Base-by-base conservation (phyloP, 2,797 vertebrate genomes). In the Falco columbarius region DNA sequence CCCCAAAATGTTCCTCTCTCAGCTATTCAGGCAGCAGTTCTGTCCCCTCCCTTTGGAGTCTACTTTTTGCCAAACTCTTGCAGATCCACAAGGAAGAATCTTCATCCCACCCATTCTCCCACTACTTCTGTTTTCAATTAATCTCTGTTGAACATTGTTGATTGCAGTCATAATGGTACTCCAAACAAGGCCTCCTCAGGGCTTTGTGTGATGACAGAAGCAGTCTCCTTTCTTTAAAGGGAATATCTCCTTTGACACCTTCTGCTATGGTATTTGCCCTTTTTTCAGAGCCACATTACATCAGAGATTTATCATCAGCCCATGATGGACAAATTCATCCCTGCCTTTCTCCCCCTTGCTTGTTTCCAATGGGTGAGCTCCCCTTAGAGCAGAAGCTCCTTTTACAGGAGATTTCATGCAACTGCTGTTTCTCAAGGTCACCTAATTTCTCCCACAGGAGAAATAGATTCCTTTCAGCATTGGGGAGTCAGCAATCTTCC, bases 371-470 rank as follows among this genome's bases (percentile, higher is more conserved):
- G n/a, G 27, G 34, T 74, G 75, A 76, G 81, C 52, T 83, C 65
- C 68, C 72, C 89, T 75, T 63, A 10, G 34, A 80, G 82, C 88
- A 93, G 83, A 92, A 63, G 22, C 81, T 93, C 61, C 72, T 86
- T 88, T 71, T 79, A 67, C 44, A 81, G 71, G 58, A 86, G 36
- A 49, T 46, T 86, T 72, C 34, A n/a, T 62, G 46, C 68, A 51
- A 8, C 8, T 72, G 76, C 80, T 81, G 54, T 24, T 96, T 76
- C 80, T 94, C 90, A 86, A 93, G 92, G 94, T 93, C 90, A 84
- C 73, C 62, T 76, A 22, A 29, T 52, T 92, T 90, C 54, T 94
- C 90, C 90, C 82, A 56, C 26, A 46, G 76, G 92, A 96, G 72
- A 38, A 77, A 90, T 7, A 42, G 90, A 86, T 90, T 90, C 80